Conservation (phyloP, 2,888 invertebrate genomes). For the Hedya salicella region DNA sequence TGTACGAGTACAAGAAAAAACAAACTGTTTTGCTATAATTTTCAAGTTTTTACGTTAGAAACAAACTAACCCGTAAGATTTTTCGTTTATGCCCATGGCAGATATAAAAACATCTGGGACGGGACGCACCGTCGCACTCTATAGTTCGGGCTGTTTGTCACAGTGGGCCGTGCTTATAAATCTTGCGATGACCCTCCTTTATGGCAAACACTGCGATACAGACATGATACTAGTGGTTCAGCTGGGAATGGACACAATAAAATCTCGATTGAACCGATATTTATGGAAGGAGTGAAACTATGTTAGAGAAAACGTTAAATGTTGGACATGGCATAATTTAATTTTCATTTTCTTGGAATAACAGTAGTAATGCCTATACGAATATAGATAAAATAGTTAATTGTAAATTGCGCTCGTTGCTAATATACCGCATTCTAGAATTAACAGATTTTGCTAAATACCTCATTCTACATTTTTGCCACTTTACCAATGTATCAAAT, state of each 20-base stretch:
- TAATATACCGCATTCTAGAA: no score
- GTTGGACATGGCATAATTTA: no score
- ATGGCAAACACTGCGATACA: slow-evolving; percentile 60
- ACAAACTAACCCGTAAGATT: slow-evolving; percentile 24
- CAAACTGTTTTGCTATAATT: no score
- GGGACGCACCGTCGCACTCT: slow-evolving; percentile 62
- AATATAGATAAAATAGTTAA: no score
- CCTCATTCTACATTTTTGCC: no score
- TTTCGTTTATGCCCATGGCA: slow-evolving; percentile 45
- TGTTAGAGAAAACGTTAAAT: neutral
- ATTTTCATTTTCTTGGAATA: no score
- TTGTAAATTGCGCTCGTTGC: no score
- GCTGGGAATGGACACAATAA: slow-evolving; percentile 70
- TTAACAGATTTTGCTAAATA: no score
- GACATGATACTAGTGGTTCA: slow-evolving; percentile 63
- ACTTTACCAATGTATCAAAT: no score
- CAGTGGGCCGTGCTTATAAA: slow-evolving; percentile 67
- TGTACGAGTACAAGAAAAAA: no score
- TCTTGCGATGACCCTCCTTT: slow-evolving; percentile 72
- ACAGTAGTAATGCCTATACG: no score
- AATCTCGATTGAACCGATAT: slow-evolving; percentile 65
- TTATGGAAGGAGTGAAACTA: slow-evolving; percentile 53
- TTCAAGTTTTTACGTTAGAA: neutral
- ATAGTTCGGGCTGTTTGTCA: slow-evolving; percentile 68
- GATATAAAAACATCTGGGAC: slow-evolving; percentile 55